Conservation (phyloP, 2,113 vertebrate genomes). For the Heliornis fulica region DNA sequence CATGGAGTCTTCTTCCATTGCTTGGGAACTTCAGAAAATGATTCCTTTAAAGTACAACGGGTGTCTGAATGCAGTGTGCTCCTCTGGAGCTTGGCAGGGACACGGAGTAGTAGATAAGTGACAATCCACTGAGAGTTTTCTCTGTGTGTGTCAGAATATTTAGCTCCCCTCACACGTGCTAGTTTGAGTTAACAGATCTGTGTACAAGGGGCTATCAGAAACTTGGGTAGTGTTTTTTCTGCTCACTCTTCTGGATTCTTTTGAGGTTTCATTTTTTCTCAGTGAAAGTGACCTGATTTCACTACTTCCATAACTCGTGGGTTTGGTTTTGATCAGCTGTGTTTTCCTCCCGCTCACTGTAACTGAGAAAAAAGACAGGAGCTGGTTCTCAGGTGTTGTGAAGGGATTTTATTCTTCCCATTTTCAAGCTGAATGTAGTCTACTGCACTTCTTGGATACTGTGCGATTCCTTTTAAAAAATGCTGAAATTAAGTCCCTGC, state of each 20-base stretch:
- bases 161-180: neutral
- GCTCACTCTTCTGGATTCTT: neutral
- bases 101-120: neutral
- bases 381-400: neutral
- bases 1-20: neutral
- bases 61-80: neutral
- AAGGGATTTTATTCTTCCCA: neutral
- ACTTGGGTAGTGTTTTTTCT: neutral
- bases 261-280: neutral
- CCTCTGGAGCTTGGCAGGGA: neutral
- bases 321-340: neutral
- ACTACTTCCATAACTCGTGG: fast-evolving
- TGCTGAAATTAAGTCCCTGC: neutral
- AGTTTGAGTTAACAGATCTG: neutral
- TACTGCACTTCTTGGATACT: neutral
- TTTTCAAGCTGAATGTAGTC: neutral
- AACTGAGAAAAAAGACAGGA: neutral
- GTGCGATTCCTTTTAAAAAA: neutral
- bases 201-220: neutral
- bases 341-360: neutral
- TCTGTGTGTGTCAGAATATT: neutral
- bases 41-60: neutral
- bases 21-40: neutral
- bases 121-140: neutral
- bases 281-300: neutral